Evolutionary conservation across 2,888 invertebrate species (phyloP).

Genomic region (Lissonota sp.): DNA sequence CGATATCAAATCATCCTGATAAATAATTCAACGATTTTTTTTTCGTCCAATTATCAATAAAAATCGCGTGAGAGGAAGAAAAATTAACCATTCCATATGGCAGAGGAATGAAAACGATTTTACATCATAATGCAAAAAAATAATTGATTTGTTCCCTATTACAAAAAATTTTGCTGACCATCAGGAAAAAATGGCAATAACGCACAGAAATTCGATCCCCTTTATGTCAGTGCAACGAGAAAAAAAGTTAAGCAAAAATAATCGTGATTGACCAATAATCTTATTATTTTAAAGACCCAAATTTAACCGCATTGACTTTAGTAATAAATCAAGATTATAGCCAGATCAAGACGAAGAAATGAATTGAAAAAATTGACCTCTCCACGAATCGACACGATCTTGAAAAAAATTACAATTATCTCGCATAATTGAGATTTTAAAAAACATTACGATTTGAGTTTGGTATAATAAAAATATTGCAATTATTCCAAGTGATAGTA

Average conservation of each 20-base stretch:
- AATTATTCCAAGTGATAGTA: no score
- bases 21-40: slow-evolving; percentile 31
- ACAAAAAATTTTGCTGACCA: not conserved
- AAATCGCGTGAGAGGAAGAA: slow-evolving; percentile 1
- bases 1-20: slow-evolving; percentile 12
- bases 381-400: no score
- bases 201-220: not conserved
- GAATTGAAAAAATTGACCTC: no score
- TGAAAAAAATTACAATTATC: no score
- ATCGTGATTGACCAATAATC: not conserved
- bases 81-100: not conserved
- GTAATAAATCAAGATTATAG: no score
- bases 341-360: no score
- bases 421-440: no score
- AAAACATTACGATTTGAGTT: no score
- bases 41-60: not conserved
- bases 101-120: not conserved
- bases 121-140: not conserved
- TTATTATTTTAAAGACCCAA: no score
- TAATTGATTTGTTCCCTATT: not conserved
- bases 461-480: no score
- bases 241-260: not conserved
- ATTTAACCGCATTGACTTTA: no score
- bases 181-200: not conserved
- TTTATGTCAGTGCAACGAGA: not conserved